Conservation (phyloP, 2,113 vertebrate genomes). For the Empidonax alnorum region DNA sequence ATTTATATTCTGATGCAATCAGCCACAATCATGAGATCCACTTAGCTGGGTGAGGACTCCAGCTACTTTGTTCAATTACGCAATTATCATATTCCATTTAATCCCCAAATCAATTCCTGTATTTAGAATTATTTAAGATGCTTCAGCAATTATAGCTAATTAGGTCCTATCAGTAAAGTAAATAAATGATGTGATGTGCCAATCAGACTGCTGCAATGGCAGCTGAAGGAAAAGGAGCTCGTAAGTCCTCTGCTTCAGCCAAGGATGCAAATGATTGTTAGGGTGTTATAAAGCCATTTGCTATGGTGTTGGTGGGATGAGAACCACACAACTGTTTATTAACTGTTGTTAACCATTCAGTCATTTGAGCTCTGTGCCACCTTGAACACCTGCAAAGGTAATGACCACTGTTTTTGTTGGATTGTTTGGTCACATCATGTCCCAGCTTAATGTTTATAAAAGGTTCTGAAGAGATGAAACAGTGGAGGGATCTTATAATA, state of each 20-base stretch:
- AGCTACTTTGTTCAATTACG: constrained; percentile 70
- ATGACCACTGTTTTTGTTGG: neutral
- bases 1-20: constrained; percentile 72
- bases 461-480: neutral
- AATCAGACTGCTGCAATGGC: constrained; percentile 39
- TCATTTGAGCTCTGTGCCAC: neutral
- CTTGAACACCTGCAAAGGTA: neutral
- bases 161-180: constrained; percentile 61
- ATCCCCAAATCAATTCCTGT: constrained; percentile 71
- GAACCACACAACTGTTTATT: neutral
- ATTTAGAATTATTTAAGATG: constrained; percentile 73
- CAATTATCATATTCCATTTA: constrained; percentile 74
- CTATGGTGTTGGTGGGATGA: neutral
- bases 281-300: neutral
- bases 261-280: neutral
- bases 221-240: constrained; percentile 28
- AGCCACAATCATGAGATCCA: constrained; percentile 65
- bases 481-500: neutral
- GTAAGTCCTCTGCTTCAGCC: neutral
- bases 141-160: constrained; percentile 70
- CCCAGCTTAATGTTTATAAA: neutral
- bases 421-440: neutral
- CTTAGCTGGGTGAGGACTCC: constrained; percentile 61
- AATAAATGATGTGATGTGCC: constrained; percentile 56
- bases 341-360: neutral